Evolutionary conservation across 2,113 vertebrate genomes (phyloP).

Genomic region (Rhineura floridana): DNA sequence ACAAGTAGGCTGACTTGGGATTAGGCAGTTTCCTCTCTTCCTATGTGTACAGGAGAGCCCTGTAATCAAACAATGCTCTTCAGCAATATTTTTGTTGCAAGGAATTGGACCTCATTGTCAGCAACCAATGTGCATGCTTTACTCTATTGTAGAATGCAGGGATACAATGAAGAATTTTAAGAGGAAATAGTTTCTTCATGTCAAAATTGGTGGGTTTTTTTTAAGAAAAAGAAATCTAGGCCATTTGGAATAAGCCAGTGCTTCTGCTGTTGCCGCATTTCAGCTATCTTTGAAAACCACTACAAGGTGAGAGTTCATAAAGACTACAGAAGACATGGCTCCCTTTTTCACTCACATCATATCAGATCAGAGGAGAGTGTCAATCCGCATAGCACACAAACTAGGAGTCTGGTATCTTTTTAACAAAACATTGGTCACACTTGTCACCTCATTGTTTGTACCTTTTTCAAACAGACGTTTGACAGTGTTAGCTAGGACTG

Average conservation of each 20-base stretch:
- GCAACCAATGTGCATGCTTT: background rate
- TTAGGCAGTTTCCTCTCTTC: too few relatives aligned
- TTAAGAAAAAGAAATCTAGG: background rate
- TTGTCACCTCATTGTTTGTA: conserved; percentile 10
- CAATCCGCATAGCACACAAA: background rate
- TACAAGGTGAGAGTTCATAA: background rate
- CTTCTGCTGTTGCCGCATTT: background rate
- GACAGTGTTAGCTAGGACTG: background rate
- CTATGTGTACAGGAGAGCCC: background rate
- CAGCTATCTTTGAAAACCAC: background rate
- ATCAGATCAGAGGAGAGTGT: background rate
- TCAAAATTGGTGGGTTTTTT: background rate
- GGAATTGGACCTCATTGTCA: too few relatives aligned
- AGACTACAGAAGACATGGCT: background rate
- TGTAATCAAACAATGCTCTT: background rate
- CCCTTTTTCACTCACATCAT: background rate
- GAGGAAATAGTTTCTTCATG: background rate
- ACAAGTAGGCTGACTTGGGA: background rate
- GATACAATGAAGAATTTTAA: background rate
- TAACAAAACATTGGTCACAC: background rate
- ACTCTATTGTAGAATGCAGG: background rate
- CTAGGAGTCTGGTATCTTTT: background rate
- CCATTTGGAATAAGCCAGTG: background rate
- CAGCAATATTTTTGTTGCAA: background rate
- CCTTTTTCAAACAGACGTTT: background rate